Base-by-base conservation (phyloP, 2,888 invertebrate species). In the Thereva unica region DNA sequence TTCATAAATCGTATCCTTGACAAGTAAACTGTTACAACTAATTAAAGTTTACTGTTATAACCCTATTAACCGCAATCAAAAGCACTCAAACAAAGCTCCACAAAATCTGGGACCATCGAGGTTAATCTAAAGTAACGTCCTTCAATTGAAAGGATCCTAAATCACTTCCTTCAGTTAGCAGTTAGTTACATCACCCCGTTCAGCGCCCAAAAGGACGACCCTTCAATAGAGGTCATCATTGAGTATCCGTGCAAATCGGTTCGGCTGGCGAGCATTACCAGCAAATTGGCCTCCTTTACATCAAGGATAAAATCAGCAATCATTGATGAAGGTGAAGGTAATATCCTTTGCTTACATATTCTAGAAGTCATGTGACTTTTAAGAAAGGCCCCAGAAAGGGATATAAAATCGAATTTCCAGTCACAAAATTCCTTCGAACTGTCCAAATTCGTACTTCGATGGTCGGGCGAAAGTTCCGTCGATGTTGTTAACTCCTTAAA, bases 401-500 rank as follows among this genome's bases (percentile, higher is more conserved):
- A 61, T 6, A 50, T 50, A 23, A 64, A 64, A 64, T 64, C 64
- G 45, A 64, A 64, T 55, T 64, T 64, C 54, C 12, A 64, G 54
- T 64, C 55, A 64, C 64, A 64, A 47, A 64, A 37, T 64, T 55
- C 38, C 23, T 23, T 23, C 40, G 9, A 47, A 64, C 47, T 54
- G 40, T 64, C 41, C 45, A 64, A 50, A 54, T 61, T 37, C 45
- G 41, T 40, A 50, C 38, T 57, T 45, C 34, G 57, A n/a, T 52
- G 9, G 40, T 9, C 56, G 23, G 35, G 59, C 38, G 50, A 61
- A 57, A 54, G 38, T 37, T 63, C 53, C 50, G 54, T 53, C 53
- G 65, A 68, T 63, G 55, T 23, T 23, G 23, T 54, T 65, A 61
- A 68, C 59, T 68, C 59, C 68, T 66, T 68, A 66, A 68, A 68